These are phyloP conservation scores for Alosa alosa DNA, from an alignment of 2,113 vertebrate genomes.

Conservation along the genomic window DNA sequence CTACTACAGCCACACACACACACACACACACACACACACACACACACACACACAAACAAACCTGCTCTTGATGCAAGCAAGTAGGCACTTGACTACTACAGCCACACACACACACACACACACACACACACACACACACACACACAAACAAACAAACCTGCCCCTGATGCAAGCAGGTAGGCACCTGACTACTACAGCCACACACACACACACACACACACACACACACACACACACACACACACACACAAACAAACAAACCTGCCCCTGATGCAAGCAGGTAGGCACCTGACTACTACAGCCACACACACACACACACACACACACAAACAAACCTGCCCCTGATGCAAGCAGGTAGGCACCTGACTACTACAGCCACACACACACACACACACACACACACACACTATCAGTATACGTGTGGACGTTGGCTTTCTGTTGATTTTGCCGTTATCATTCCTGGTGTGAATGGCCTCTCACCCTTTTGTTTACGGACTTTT, in stretches of 20 bases:
- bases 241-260: no score
- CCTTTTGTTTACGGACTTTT: no score
- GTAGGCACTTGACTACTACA: background rate
- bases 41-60: background rate
- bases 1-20: background rate
- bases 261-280: no score
- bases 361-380: background rate
- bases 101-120: background rate
- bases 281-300: no score
- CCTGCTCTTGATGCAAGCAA: background rate
- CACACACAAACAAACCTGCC: background rate
- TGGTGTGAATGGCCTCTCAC: no score
- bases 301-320: background rate
- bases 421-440: no score
- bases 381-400: background rate
- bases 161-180: no score
- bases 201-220: background rate
- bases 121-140: conserved; percentile 10
- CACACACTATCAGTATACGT: no score
- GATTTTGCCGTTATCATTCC: no score
- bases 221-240: no score
- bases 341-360: no score
- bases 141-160: background rate
- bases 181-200: background rate
- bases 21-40: background rate